Evolutionary conservation across 2,888 invertebrate species (phyloP).

Genomic region (Tiphia femorata): DNA sequence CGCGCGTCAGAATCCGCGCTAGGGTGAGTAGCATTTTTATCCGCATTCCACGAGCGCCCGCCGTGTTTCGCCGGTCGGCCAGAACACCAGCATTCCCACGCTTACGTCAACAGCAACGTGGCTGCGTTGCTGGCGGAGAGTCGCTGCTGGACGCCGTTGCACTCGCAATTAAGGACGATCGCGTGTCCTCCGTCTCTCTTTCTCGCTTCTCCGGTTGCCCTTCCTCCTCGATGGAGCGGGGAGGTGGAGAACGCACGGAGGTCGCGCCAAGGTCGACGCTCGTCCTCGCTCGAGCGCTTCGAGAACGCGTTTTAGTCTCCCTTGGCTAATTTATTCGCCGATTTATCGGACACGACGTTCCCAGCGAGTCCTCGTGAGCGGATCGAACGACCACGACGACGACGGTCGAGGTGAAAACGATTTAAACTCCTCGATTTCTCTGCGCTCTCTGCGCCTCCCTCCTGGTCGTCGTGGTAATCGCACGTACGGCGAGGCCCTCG

Average conservation of each 20-base stretch:
- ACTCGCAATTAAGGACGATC: constrained; percentile 33
- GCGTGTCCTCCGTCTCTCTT: constrained; percentile 18
- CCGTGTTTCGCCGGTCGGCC: constrained; percentile 2
- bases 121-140: not conserved
- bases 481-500: too few species aligned
- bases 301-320: too few species aligned
- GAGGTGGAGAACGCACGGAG: too few species aligned
- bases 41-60: constrained; percentile 5
- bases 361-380: too few species aligned
- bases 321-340: too few species aligned
- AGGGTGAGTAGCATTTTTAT: constrained; percentile 17
- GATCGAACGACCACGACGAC: too few species aligned
- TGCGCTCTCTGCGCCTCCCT: too few species aligned
- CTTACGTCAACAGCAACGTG: not conserved
- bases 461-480: too few species aligned
- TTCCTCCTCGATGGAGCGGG: not conserved
- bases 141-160: constrained; percentile 19
- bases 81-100: constrained; percentile 42
- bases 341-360: too few species aligned
- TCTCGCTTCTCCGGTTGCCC: constrained; percentile 14
- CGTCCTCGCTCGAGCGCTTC: too few species aligned
- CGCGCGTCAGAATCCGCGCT: constrained; percentile 5
- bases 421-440: too few species aligned
- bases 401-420: too few species aligned
- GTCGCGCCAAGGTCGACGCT: constrained; percentile 1